Base-by-base conservation (phyloP, 1,140 invertebrate species). In the Drosophila auraria region DNA sequence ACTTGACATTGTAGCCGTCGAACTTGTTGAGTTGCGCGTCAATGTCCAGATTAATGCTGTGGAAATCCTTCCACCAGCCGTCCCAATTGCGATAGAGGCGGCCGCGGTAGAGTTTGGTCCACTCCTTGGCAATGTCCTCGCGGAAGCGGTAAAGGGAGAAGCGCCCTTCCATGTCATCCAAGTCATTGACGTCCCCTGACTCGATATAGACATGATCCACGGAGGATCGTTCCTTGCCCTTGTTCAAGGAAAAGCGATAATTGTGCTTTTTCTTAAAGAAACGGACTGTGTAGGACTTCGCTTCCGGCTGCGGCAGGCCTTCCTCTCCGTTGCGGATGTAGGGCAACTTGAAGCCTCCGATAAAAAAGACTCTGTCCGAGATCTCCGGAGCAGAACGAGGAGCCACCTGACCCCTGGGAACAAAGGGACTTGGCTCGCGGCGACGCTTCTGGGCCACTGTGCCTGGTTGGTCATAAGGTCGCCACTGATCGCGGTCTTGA, bases 21-120 rank as follows among this genome's bases (percentile, higher is more conserved):
- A 49, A 87, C 8, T 42, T 36, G 3, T 20, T 20, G 3, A 87
- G 42, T 36, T 87, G n/a, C 12, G 20, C 30, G 0, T 59, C 20
- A 2, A 87, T 87, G 30, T 27, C 66, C 8, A 17, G 1, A 5
- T 56, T 64, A n/a, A 82, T 80, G 44, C 58, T 60, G 7, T 61
- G 17, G 40, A 77, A 76, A 2, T 77, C 83, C 11, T 45, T 44
- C 83, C 83, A 87, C 83, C 83, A 87, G 2, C 36, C 42, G 0
- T 44, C 20, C 83, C 83, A 87, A 0, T 14, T 17, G 4, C 47
- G 27, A 20, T 87, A 87, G 1, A 64, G 15, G 12, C 63, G 50
- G 0, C 11, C 33, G 0, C 50, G 38, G 38, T 87, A 79, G 5
- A 65, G 17, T 5, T 47, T 36, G 5, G 8, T 44, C 62, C 70